Base-by-base conservation (phyloP, 2,113 vertebrate species). In the Cairina moschata region DNA sequence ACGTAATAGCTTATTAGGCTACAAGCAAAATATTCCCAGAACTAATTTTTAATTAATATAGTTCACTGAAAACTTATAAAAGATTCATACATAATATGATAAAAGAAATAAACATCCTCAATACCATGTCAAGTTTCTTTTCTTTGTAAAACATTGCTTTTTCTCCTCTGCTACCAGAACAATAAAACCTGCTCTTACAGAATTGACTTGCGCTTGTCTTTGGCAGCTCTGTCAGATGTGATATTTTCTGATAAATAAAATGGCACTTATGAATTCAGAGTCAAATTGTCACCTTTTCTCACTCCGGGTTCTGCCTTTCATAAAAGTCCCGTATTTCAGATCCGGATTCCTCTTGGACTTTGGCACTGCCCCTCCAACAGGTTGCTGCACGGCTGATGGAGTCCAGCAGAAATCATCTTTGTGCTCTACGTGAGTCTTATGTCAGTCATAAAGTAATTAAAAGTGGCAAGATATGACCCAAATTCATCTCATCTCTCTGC, bases 1-100 rank as follows among this genome's bases (percentile, higher is more conserved):
- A 97, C 94, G 95, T 95, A 97, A 96, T 93, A 96, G 94, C 91
- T 97, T 95, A 96, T 97, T 95, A 97, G 93, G 95, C 95, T 94
- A 96, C 95, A 94, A 95, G 96, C 96, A 97, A 97, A 96, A 97
- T 97, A 97, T 97, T 97, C 96, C 97, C 97, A 96, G 89, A 97
- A 97, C 96, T 97, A 96, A 97, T 97, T 97, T 97, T 97, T 97
- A 97, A 97, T 97, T 97, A 97, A 97, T 97, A 95, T 90, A 95
- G 95, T 95, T 97, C 96, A 97, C 95, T 95, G 96, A 96, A 96
- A 95, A 95, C 95, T 96, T 96, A 97, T 97, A 96, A 97, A 97
- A 97, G 91, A 97, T 97, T 97, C 94, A 97, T 97, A 92, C 22
- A 95, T 95, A 95, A 96, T 93, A 96, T 96, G 96, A 96, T 97